A percentile compares a stretch with the other conserved stretches of the same genome.
Evolutionary conservation across 2,113 vertebrate genomes (phyloP).

Genomic region (Xiphophorus hellerii): DNA sequence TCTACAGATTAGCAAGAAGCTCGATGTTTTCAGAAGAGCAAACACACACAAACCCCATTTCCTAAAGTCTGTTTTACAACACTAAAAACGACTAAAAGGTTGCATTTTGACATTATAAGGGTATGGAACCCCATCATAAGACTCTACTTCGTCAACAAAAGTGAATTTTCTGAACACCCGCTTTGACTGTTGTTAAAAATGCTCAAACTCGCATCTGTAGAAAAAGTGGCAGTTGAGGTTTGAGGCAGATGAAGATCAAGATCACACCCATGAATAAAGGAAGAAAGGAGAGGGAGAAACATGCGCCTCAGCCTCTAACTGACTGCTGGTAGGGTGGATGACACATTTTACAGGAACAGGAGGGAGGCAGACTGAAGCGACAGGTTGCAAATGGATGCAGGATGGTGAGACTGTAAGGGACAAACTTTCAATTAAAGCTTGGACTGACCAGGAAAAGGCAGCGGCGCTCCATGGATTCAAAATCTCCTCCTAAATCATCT

Average conservation of each 20-base stretch:
- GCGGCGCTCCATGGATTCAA: background rate
- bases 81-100: background rate
- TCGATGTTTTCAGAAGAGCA: background rate
- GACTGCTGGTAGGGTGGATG: constrained; percentile 13
- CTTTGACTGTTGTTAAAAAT: background rate
- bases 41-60: too few relatives aligned
- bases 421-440: background rate
- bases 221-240: constrained; percentile 38
- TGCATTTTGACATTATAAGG: background rate
- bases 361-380: background rate
- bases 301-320: constrained; percentile 35
- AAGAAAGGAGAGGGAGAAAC: constrained; percentile 8
- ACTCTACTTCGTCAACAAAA: too few relatives aligned
- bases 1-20: background rate
- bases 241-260: constrained; percentile 29
- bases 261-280: constrained; percentile 8
- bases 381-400: background rate
- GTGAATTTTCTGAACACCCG: background rate
- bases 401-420: background rate
- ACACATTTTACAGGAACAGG: background rate
- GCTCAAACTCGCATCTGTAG: constrained; percentile 16
- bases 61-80: background rate
- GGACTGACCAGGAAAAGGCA: background rate
- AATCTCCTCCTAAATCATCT: background rate
- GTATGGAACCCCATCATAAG: background rate